These are phyloP conservation scores for Ranitomeya variabilis DNA, from an alignment of 2,113 vertebrate species.

Conservation along the genomic window DNA sequence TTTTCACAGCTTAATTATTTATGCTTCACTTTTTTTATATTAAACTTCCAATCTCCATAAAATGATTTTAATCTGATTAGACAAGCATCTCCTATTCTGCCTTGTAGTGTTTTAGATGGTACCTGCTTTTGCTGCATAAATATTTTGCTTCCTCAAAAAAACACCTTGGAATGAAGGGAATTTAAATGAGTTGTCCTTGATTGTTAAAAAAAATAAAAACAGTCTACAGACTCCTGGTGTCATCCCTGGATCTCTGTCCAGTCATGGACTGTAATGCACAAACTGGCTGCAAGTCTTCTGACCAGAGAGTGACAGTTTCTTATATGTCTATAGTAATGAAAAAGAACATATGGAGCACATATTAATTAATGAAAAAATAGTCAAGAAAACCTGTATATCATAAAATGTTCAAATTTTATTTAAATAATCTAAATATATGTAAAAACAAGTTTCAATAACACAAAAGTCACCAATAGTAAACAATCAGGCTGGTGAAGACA, in stretches of 20 bases:
- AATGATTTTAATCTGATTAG: conserved; percentile 29
- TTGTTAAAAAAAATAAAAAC: background rate
- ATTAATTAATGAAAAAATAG: too few relatives aligned
- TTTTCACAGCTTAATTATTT: conserved; percentile 24
- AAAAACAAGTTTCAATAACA: too few relatives aligned
- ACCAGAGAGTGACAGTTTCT: background rate
- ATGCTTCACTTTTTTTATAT: conserved; percentile 18
- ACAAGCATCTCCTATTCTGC: conserved; percentile 10
- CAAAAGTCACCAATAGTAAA: too few relatives aligned
- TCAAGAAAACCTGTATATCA: too few relatives aligned
- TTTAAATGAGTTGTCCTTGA: background rate
- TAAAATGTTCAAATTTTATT: too few relatives aligned
- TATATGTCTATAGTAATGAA: too few relatives aligned
- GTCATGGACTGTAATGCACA: too few relatives aligned
- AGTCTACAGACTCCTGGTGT: too few relatives aligned
- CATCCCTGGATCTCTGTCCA: too few relatives aligned
- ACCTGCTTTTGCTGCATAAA: background rate
- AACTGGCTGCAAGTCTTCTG: background rate
- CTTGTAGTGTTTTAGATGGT: conserved; percentile 11
- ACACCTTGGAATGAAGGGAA: background rate
- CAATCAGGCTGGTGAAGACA: too few relatives aligned
- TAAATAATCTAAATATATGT: too few relatives aligned
- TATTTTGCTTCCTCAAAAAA: background rate
- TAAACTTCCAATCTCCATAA: conserved; percentile 23
- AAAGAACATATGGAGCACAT: too few relatives aligned